Base-by-base conservation (phyloP, 2,797 vertebrate species). In the Miopithecus talapoin region DNA sequence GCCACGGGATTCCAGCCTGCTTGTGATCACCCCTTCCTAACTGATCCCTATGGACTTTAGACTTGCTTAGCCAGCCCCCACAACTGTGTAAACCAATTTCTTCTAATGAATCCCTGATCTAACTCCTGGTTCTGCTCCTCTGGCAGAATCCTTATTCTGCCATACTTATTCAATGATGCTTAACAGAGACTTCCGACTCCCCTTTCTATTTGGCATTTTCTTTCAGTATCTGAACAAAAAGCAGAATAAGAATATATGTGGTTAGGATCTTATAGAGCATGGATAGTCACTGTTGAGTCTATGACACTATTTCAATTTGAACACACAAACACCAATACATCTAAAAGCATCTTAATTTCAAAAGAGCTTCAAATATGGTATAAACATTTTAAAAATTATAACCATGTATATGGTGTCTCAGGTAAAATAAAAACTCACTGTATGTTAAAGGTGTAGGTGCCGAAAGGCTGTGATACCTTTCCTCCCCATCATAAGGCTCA, bases 211-310 rank as follows among this genome's bases (percentile, higher is more conserved):
- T 86, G 75, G 22, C 17, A 59, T 80, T 95, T 96, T 91, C 61
- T 93, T 39, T 85, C 30, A 87, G 61, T 36, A 81, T 33, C 55
- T 74, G 53, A 97, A 93, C 75, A 90, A 86, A 95, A 50, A 83
- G 11, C 48, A 53, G 41, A 72, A 70, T 33, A 30, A 87, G 55
- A 81, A 80, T 41, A n/a, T 12, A 53, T 70, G 16, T 46, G 39
- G 24, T 85, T 43, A 80, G 61, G 68, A 28, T 72, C 61, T 83
- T 55, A 79, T 1, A 41, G 36, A 89, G 36, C 57, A 86, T 9
- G 24, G 43, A 50, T 5, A 84, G 55, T 50, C 55, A 43, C 10
- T 36, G 28, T 21, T 88, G n/a, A 85, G 41, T 48, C 4, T 8
- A 33, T 48, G 14, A 53, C n/a, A 61, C n/a, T 50, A 48, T 17